Base-by-base conservation (phyloP, 1,140 invertebrate genomes). In the Drosophila setifemur region DNA sequence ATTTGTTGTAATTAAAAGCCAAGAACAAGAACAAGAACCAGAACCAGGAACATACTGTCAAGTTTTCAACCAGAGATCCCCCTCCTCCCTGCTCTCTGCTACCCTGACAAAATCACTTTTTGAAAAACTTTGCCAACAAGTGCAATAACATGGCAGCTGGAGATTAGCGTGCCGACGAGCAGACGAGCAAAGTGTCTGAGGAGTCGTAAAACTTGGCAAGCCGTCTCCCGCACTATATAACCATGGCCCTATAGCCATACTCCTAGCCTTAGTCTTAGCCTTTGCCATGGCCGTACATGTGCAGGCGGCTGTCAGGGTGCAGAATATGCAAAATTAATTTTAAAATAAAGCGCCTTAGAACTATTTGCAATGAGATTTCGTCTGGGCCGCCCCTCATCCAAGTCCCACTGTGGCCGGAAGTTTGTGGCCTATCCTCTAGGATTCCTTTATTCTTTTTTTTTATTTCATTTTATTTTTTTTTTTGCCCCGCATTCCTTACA, bases 131-230 rank as follows among this genome's bases (percentile, higher is more conserved):
- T 85, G 64, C 79, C 79, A 83, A 83, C 79, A 86, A 83, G 79
- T 83, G 79, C 79, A 83, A 83, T 83, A 83, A 83, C 79, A 83
- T 86, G 81, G 79, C 79, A 83, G 81, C 79, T 79, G 74, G 79
- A 83, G 79, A 83, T 83, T 83, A 83, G 79, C 77, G 76, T 81
- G 71, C 69, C 82, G 73, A n/a, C n/a, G 71, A 74, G 54, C 79
- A 70, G 63, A 68, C 12, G 7, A 71, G 49, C 54, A 39, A 50
- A 43, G 37, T 58, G 73, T 77, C 72, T 68, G 68, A 29, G 57
- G 73, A 81, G 78, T 77, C 78, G 78, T 77, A 83, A 85, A 83
- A 82, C 69, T 82, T 82, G 61, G 11, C 28, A 61, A 49, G 35
- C 14, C 6, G 12, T 21, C 29, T 31, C 50, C 40, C 29, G 33